phyloP scores from a whole-genome alignment of 2,888 invertebrate species.

The Lampropteryx suffumata region DNA sequence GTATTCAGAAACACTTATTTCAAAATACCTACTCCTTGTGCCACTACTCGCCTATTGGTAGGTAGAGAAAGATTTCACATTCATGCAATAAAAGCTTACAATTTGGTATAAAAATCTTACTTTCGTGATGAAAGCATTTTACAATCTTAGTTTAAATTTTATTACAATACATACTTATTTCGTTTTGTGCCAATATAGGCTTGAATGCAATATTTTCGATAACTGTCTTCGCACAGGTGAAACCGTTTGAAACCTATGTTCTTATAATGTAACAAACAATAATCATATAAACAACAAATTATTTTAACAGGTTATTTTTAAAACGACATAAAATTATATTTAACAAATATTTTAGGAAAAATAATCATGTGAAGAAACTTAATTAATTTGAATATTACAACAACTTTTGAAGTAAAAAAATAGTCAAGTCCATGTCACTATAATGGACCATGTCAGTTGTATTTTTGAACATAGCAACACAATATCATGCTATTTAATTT shows the following conservation, averaged over 20 bases:
- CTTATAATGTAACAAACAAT: no score
- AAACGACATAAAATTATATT: no score
- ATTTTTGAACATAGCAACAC: no score
- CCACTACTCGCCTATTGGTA: constrained; percentile 7
- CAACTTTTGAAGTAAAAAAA: no score
- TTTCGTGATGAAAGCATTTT: constrained; percentile 33
- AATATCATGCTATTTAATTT: no score
- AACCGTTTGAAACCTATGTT: constrained; percentile 41
- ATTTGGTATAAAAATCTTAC: constrained; percentile 37
- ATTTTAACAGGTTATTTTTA: no score
- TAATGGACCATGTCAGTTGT: no score
- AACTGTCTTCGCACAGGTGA: constrained; percentile 55
- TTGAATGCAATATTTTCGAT: constrained; percentile 35
- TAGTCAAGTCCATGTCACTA: no score
- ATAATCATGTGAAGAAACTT: no score
- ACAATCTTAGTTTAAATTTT: constrained; percentile 32
- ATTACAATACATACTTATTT: constrained; percentile 9
- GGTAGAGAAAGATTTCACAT: constrained; percentile 1
- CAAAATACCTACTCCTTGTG: neutral
- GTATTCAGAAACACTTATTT: neutral
- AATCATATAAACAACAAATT: constrained; percentile 36
- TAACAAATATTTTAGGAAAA: no score
- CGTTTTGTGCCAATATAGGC: constrained; percentile 34
- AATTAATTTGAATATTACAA: no score
- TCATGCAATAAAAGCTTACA: constrained; percentile 27